These are phyloP conservation scores for Eulacestoma nigropectus DNA, from an alignment of 2,113 vertebrate genomes.

Conservation along the genomic window DNA sequence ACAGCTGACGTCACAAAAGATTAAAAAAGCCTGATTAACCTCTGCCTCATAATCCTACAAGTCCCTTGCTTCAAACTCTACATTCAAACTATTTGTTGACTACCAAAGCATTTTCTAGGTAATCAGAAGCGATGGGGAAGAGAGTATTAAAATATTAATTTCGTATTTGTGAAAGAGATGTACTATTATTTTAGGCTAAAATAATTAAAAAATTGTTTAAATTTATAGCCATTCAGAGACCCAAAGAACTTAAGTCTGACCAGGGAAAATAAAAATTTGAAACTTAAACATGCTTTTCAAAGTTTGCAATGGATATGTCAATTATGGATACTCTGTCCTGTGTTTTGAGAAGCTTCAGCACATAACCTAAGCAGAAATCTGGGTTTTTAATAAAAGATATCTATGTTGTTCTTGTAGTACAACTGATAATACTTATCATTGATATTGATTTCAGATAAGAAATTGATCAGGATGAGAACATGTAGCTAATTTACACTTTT, in stretches of 20 bases:
- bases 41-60: background rate
- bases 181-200: background rate
- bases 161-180: background rate
- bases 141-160: background rate
- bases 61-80: background rate
- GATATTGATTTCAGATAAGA: background rate
- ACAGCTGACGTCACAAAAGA: background rate
- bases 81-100: background rate
- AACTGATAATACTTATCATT: background rate
- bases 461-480: background rate
- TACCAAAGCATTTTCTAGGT: background rate
- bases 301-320: background rate
- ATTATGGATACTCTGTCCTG: background rate
- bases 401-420: background rate
- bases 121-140: background rate
- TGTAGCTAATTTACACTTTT: background rate
- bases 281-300: background rate
- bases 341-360: background rate
- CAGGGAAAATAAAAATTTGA: background rate
- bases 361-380: background rate
- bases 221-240: background rate
- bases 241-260: background rate
- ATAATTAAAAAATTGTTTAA: background rate
- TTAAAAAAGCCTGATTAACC: background rate
- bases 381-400: background rate